Percentiles rank a stretch among this genome's conserved stretches.
Conservation (phyloP, 2,888 invertebrate species). For the Sympetrum striolatum region DNA sequence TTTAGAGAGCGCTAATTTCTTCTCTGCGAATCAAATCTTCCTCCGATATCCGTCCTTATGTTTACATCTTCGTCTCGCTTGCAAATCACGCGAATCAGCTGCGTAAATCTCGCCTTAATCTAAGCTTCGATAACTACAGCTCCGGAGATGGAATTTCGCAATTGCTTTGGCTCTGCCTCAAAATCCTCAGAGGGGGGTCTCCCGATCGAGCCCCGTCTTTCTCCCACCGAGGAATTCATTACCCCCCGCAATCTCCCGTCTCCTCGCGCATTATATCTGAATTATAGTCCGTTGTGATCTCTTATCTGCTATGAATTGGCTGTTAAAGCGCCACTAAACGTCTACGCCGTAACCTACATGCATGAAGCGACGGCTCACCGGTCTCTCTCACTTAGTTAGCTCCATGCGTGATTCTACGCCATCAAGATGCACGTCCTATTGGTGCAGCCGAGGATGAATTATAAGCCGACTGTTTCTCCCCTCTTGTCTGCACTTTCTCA, state of each 20-base stretch:
- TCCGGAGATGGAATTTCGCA: background rate
- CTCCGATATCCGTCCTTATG: too few relatives aligned
- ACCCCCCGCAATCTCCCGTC: background rate
- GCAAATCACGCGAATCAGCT: background rate
- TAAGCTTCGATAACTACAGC: background rate
- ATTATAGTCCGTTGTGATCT: conserved; percentile 19
- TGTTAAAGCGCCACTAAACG: conserved; percentile 18
- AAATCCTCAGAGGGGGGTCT: background rate
- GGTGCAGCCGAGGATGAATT: background rate
- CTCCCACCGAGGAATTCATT: conserved; percentile 12
- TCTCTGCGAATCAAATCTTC: too few relatives aligned
- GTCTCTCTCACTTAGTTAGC: conserved; percentile 30
- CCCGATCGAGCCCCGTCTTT: background rate
- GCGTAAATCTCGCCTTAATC: background rate
- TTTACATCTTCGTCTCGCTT: too few relatives aligned
- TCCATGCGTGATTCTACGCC: conserved; percentile 21
- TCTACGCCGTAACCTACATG: conserved; percentile 6
- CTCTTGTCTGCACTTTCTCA: background rate
- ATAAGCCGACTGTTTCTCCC: conserved; percentile 3
- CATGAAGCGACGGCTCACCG: conserved; percentile 7
- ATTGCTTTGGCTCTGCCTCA: background rate
- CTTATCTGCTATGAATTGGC: conserved; percentile 38
- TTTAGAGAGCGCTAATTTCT: too few relatives aligned
- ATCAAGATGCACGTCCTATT: conserved; percentile 9
- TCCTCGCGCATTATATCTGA: conserved; percentile 21